Evolutionary conservation across 2,113 vertebrate genomes (phyloP), one percentile per base, ranked within the genome.

Genomic region (Salvelinus fontinalis): DNA sequence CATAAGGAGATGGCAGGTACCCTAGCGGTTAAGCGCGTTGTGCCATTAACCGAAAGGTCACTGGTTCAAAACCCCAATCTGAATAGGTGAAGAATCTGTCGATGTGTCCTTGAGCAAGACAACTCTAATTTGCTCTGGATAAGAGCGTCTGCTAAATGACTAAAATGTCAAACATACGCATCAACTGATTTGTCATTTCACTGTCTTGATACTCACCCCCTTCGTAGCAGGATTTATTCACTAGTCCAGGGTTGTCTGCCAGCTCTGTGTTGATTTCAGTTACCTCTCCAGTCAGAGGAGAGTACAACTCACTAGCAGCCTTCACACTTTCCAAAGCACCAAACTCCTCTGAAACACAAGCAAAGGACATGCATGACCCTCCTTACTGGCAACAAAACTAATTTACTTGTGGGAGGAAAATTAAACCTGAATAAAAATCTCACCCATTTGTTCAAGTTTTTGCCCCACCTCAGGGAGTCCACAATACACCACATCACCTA

Each of bases 251-350:
- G 78, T 96, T 97, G 83, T 98, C 97, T 51, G 94, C 87, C 86
- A 99, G 95, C 65, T 95, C 93, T 74, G 90, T 92, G 85, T 99
- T 99, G 88, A 96, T 89, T 86, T 96, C 95, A 54, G 95, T 97
- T 82, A 99, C 95, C 90, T 97, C 95, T 84, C 98, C 97, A 0
- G 96, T 94, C 39, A 99, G 82, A 20, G 98, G 98, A 26, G 97
- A 96, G 84, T 97, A 99, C 6, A 99, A 92, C 92, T 99, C 97
- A 86, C 97, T 99, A 83, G 97, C 97, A 85, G 98, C 97, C 91
- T 99, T 99, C 79, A 99, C 98, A 6, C 98, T 99, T 92, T 99
- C 98, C 93, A 99, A 92, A 76, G 94, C 96, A 75, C 98, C 98
- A 90, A 97, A 99, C 88, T 99, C 97, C 87, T 99, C 98, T 99